Conservation (phyloP, 2,888 invertebrate genomes). For the Pardosa pseudoannulata region DNA sequence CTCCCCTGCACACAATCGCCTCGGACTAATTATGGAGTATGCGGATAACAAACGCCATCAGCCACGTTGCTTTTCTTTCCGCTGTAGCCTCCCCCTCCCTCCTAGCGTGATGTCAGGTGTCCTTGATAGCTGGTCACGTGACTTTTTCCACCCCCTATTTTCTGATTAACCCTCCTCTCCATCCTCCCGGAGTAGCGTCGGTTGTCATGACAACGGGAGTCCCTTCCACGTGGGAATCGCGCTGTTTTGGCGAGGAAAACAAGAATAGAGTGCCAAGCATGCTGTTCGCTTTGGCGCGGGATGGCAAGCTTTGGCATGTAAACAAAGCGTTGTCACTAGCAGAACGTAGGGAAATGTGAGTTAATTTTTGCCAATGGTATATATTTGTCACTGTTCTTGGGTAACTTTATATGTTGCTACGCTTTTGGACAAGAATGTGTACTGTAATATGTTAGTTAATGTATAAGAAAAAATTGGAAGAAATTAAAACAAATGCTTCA, state of each 20-base stretch:
- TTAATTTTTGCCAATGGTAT: no score
- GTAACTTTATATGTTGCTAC: no score
- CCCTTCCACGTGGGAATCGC: constrained; percentile 66
- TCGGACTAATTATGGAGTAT: constrained; percentile 70
- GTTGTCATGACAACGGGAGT: constrained; percentile 50
- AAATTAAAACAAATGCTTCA: no score
- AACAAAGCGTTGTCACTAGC: neutral
- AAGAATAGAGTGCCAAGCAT: neutral
- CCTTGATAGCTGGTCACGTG: constrained; percentile 72
- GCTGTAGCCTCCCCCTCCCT: constrained; percentile 7
- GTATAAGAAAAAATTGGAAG: no score
- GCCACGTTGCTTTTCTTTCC: constrained; percentile 61
- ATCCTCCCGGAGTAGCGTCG: constrained; percentile 48
- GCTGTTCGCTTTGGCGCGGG: neutral
- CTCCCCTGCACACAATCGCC: constrained; percentile 53
- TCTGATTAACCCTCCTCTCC: constrained; percentile 51
- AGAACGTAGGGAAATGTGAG: no score
- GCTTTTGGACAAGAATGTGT: no score
- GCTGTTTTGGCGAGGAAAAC: constrained; percentile 35
- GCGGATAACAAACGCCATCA: constrained; percentile 71
- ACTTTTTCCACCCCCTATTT: constrained; percentile 55
- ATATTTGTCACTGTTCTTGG: no score
- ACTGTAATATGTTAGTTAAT: no score
- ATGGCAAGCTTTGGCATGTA: neutral
- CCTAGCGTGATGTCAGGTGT: constrained; percentile 65